phyloP scores from a whole-genome alignment of 2,888 invertebrate species.

The Auanema sp. region DNA sequence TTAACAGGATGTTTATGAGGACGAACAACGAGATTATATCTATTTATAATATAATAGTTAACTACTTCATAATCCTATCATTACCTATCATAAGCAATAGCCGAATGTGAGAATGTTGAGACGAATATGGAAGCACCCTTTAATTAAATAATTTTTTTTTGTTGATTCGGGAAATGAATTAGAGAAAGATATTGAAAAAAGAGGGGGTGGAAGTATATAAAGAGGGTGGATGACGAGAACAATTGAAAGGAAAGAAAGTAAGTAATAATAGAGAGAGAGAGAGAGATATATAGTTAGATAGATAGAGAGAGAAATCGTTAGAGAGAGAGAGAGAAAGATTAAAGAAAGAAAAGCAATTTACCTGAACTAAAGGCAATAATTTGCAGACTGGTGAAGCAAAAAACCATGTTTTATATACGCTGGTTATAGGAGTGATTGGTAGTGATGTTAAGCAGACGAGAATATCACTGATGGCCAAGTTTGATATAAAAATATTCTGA shows the following conservation, averaged over 20 bases:
- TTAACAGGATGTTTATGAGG: conserved; percentile 53
- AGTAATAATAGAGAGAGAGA: too few species aligned
- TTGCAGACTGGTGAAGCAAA: conserved; percentile 89
- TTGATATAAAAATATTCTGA: conserved; percentile 87
- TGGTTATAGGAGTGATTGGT: conserved; percentile 92
- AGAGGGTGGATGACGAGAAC: too few species aligned
- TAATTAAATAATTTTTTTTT: background rate
- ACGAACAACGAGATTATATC: conserved; percentile 67
- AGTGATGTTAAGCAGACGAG: conserved; percentile 88
- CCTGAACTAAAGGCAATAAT: conserved; percentile 87
- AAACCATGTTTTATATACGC: conserved; percentile 86
- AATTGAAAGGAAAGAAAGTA: too few species aligned
- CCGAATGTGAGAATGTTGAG: conserved; percentile 90
- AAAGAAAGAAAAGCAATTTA: conserved; percentile 3
- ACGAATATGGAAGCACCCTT: conserved; percentile 87
- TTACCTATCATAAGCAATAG: conserved; percentile 92
- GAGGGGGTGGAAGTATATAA: too few species aligned
- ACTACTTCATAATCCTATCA: background rate
- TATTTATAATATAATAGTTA: conserved; percentile 7
- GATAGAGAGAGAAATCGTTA: too few species aligned
- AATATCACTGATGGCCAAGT: conserved; percentile 89
- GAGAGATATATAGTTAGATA: too few species aligned
- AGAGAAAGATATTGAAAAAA: too few species aligned
- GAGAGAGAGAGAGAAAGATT: too few species aligned
- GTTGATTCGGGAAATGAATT: too few species aligned